Evolutionary conservation across 1,140 invertebrate genomes (phyloP).

Genomic region (Lineus longissimus): DNA sequence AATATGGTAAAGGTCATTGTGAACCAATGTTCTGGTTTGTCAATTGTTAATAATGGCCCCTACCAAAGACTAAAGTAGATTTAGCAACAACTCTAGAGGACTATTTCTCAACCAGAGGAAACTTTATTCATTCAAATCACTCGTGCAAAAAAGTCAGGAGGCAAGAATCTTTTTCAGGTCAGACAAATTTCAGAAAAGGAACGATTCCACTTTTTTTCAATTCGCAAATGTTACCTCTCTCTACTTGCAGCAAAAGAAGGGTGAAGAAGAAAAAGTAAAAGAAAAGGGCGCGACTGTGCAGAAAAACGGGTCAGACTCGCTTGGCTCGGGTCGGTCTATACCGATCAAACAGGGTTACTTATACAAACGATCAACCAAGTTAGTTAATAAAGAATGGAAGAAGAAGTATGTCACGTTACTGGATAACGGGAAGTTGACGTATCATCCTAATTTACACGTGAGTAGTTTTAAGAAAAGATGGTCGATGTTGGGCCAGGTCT

Average conservation of each 20-base stretch:
- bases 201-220: too few relatives aligned
- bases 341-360: constrained; percentile 90
- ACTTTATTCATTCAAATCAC: too few relatives aligned
- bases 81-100: too few relatives aligned
- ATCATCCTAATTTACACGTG: constrained; percentile 92
- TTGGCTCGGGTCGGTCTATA: constrained; percentile 75
- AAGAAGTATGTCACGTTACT: constrained; percentile 98
- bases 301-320: constrained; percentile 39
- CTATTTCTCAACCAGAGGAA: too few relatives aligned
- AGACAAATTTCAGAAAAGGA: too few relatives aligned
- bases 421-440: constrained; percentile 89
- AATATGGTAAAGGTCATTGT: too few relatives aligned
- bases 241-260: constrained; percentile 73
- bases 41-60: too few relatives aligned
- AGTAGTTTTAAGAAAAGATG: constrained; percentile 56
- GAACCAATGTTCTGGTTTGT: too few relatives aligned
- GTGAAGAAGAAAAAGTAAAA: constrained; percentile 64
- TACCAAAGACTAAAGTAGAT: too few relatives aligned
- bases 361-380: constrained; percentile 93
- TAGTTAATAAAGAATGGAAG: constrained; percentile 95
- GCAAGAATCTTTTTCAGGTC: too few relatives aligned
- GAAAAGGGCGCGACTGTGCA: constrained; percentile 71
- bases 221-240: neutral
- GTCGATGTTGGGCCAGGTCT: neutral
- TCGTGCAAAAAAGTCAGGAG: too few relatives aligned